Base-by-base conservation (phyloP, 2,888 invertebrate genomes). In the Netelia fuscicornis region DNA sequence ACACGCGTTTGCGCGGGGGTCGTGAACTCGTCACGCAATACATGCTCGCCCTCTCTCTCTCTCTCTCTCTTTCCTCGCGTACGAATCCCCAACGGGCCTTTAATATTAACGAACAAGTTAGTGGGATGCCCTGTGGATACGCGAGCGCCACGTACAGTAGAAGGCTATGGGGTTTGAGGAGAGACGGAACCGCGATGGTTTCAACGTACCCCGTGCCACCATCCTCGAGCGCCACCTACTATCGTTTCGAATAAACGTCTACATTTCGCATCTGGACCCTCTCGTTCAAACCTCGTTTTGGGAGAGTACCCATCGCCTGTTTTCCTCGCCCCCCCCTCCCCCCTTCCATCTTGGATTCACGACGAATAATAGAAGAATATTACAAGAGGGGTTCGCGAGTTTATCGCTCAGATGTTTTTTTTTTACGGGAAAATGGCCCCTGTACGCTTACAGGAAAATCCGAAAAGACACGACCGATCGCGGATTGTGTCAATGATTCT, bases 71-170 rank as follows among this genome's bases (percentile, higher is more conserved):
- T 86, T 82, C 83, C 78, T 81, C 86, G 82, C 74, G 87, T 81
- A 78, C 74, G 77, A 84, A 87, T 86, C 90, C 91, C 91, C 91
- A 91, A 87, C 85, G 90, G 91, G 89, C 89, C 91, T 92, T 93
- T 91, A 93, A 93, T 93, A 93, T 93, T 93, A 93, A 93, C 92
- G 91, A 91, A 91, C 91, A 90, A 92, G 92, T 93, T 93, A 93
- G 92, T 89, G 90, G 90, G 84, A 90, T 89, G 90, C 86, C 88
- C 88, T 85, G 80, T 79, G 81, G 83, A 77, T 84, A 84, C 76
- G 77, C 72, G 64, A 58, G 74, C 74, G 78, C 30, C 37, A 37
- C 30, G 64, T 75, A 60, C 48, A 60, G 30, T 23, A 72, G 67
- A 78, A 77, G 74, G 70, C 42, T 17, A 13, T n/a, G 54, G 54